Evolutionary conservation across 1,140 invertebrate species (phyloP), one percentile per base, ranked within the genome.

Genomic region (Liolophura sinensis): DNA sequence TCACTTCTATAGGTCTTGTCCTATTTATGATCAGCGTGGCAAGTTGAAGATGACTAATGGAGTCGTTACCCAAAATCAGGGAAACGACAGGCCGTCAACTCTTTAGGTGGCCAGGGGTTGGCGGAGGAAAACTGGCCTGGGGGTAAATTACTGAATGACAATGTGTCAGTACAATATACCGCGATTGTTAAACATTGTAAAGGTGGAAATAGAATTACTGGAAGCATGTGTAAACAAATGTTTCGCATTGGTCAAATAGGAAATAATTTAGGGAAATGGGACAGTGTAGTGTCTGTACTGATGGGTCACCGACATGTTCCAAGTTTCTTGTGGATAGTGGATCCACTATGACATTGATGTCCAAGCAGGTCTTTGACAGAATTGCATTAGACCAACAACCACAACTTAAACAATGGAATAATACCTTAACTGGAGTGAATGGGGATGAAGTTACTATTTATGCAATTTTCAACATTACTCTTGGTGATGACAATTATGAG

Each of bases 291-390:
- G 14, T 62, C 24, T 51, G 46, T 25, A 15, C n/a, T 22, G 24
- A 51, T 48, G 12, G 24, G 9, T 16, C 6, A 52, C 6, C 25
- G 24, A 9, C 24, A 51, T 62, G 49, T 62, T 14, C 50, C n/a
- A 52, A 62, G 15, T 50, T 62, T 24, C 50, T 55, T 51, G 48
- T 52, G 20, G 61, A 54, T 24, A 57, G 62, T 55, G 62, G 62
- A 40, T 64, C 62, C 6, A 64, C 62, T 11, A 55, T 56, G 51
- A 57, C 62, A 56, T 40, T 64, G 9, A 22, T 57, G n/a, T 56
- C 27, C 25, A 56, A 40, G 4, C n/a, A 24, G 46, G 11, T 55
- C 12, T 64, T 56, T 64, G 62, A 64, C 18, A 11, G 31, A 25
- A 56, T 64, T 46, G 15, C n/a, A 24, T 16, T 11, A 46, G 47